A percentile compares a stretch with the other conserved stretches of the same genome.
Evolutionary conservation across 2,113 vertebrate genomes (phyloP).

Genomic region (Oreochromis aureus): DNA sequence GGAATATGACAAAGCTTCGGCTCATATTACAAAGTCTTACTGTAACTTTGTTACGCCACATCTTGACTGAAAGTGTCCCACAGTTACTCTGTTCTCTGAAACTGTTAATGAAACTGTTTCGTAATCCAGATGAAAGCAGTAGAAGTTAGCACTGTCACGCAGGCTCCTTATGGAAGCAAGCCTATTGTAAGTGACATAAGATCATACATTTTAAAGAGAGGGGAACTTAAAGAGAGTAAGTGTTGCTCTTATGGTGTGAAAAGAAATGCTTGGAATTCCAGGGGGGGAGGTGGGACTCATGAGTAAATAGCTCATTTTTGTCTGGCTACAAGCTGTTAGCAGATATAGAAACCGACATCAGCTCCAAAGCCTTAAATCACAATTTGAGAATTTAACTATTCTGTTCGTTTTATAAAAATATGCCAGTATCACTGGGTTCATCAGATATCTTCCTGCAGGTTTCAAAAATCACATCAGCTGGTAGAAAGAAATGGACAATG

Average conservation of each 20-base stretch:
- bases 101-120: background rate
- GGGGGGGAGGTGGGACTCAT: background rate
- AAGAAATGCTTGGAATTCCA: slow-evolving; percentile 5
- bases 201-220: background rate
- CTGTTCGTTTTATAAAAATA: background rate
- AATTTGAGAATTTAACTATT: background rate
- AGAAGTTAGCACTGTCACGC: background rate
- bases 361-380: background rate
- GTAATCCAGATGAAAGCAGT: background rate
- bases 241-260: background rate
- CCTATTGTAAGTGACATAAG: background rate
- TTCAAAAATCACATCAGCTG: background rate
- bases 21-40: slow-evolving; percentile 15
- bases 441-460: background rate
- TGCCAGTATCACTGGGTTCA: background rate
- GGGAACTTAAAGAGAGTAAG: background rate
- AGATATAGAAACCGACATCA: background rate
- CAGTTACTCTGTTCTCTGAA: background rate
- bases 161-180: background rate
- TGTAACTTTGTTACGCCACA: background rate
- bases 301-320: background rate
- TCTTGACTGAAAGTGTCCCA: background rate
- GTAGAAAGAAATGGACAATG: background rate
- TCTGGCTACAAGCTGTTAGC: background rate
- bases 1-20: background rate